phyloP scores from a whole-genome alignment of 2,888 invertebrate species.

The Acanthoscelides obtectus region DNA sequence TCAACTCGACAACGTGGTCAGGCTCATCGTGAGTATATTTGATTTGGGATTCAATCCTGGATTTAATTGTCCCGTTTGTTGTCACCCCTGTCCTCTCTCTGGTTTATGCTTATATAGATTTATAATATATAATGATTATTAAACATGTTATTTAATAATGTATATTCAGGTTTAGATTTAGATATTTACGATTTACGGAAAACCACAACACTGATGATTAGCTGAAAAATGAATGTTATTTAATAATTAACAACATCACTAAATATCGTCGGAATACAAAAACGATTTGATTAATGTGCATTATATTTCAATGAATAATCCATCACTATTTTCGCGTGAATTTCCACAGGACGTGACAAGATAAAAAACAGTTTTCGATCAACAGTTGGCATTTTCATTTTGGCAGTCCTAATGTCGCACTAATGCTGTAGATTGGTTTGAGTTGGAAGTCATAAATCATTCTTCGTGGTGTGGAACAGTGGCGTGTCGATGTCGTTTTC shows the following conservation, averaged over 20 bases:
- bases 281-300: not conserved
- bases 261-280: not conserved
- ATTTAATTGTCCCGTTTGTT: no score
- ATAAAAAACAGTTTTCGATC: not conserved
- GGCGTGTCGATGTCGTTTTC: no score
- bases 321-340: not conserved
- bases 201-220: not conserved
- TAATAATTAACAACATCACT: not conserved
- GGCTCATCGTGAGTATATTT: no score
- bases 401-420: not conserved
- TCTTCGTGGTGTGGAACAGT: not conserved
- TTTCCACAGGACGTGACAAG: not conserved
- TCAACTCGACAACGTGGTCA: no score
- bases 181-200: no score
- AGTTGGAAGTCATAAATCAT: not conserved
- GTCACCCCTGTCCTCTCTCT: no score
- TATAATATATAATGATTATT: no score
- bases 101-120: no score
- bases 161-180: no score
- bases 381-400: not conserved
- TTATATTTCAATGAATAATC: not conserved
- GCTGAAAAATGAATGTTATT: not conserved
- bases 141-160: no score
- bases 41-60: no score
- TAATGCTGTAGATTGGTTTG: not conserved